These are phyloP conservation scores for Heliconius nattereri DNA, from an alignment of 1,140 invertebrate genomes.

Conservation along the genomic window DNA sequence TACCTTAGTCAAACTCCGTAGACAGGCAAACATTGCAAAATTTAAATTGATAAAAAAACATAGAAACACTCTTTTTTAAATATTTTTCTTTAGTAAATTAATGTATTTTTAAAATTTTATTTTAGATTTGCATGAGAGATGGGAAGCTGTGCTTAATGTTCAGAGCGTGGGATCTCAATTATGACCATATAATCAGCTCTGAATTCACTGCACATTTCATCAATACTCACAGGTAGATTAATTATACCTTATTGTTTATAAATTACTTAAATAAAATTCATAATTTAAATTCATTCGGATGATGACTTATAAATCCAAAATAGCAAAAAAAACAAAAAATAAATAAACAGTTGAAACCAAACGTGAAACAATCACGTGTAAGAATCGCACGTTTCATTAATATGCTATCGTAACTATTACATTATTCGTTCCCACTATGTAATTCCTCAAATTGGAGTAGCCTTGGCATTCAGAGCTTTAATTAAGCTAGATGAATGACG, in stretches of 20 bases:
- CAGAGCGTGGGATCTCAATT: conserved; percentile 73
- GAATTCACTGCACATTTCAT: conserved; percentile 72
- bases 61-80: too few species aligned
- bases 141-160: conserved; percentile 71
- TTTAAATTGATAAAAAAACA: too few species aligned
- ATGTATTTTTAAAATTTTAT: not conserved
- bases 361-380: not conserved
- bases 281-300: too few species aligned
- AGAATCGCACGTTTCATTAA: not conserved
- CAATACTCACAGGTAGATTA: conserved; percentile 58
- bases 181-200: conserved; percentile 75
- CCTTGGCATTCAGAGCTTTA: conserved; percentile 3
- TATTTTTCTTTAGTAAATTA: too few species aligned
- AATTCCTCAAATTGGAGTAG: conserved; percentile 8
- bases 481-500: not conserved
- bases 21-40: too few species aligned
- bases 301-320: not conserved
- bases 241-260: too few species aligned
- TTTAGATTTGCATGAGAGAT: conserved; percentile 67
- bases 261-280: too few species aligned
- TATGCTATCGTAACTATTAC: not conserved
- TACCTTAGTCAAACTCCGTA: too few species aligned
- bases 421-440: not conserved
- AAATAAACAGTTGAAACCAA: not conserved
- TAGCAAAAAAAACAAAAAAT: not conserved